Conservation (phyloP, 2,888 invertebrate species). For the Mellilla xanthometata region DNA sequence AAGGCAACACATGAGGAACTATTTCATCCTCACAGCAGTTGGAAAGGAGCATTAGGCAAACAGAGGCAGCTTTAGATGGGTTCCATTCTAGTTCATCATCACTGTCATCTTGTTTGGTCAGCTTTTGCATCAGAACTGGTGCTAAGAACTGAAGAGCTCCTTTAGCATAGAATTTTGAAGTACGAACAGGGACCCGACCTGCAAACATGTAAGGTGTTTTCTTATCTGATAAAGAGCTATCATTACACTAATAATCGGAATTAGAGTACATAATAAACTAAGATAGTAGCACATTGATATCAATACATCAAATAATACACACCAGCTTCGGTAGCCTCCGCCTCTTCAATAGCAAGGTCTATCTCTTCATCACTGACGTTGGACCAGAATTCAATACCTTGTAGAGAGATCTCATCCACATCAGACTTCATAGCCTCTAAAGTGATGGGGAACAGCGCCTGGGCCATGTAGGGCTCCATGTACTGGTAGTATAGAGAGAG, state of each 20-base stretch:
- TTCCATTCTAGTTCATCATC: constrained; percentile 99
- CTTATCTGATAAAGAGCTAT: background rate
- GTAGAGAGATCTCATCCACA: constrained; percentile 96
- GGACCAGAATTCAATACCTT: constrained; percentile 99
- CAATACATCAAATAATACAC: background rate
- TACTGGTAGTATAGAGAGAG: constrained; percentile 98
- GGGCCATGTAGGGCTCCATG: constrained; percentile 99
- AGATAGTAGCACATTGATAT: background rate
- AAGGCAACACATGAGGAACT: constrained; percentile 97
- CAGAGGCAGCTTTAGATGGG: constrained; percentile 99
- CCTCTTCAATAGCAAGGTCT: constrained; percentile 95
- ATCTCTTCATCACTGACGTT: constrained; percentile 99
- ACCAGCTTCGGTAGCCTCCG: constrained; percentile 94
- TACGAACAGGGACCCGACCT: constrained; percentile 96
- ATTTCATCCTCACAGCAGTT: constrained; percentile 99
- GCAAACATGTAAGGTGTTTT: constrained; percentile 30
- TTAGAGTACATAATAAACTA: background rate
- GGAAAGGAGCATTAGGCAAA: constrained; percentile 98
- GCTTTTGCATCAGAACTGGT: constrained; percentile 95
- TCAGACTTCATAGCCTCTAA: constrained; percentile 99
- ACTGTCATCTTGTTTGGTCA: constrained; percentile 98
- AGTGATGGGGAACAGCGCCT: constrained; percentile 98
- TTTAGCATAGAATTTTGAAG: constrained; percentile 98
- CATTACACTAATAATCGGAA: background rate
- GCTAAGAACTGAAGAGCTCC: constrained; percentile 97